Evolutionary conservation across 2,113 vertebrate species (phyloP), one percentile per base, ranked within the genome.

Genomic region (Gallinago media): DNA sequence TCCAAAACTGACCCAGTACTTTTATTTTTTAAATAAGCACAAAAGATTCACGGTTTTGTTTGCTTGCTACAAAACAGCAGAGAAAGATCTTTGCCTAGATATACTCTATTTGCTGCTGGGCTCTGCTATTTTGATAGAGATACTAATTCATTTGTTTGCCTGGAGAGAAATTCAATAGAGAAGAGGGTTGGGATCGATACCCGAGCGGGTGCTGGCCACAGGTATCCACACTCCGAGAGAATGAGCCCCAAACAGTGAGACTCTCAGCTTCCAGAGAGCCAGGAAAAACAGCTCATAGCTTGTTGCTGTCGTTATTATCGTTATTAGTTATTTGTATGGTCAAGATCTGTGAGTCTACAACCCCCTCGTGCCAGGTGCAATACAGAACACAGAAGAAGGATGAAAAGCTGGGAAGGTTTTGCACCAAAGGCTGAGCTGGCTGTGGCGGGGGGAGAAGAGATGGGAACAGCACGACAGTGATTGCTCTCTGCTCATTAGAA

Each of bases 341-440:
- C 9, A 7, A 29, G 21, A 18, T 6, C 40, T 27, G 18, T 3
- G 58, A 76, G 40, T 8, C 61, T 23, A 9, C 0, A 0, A 38
- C 34, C 17, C 32, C 16, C 4, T 2, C 15, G 52, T n/a, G 62
- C 44, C 89, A 34, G 55, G 22, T 2, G 9, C 0, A 9, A 27
- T 4, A 14, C 77, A 62, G 52, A 89, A 27, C 40, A 10, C 44
- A 22, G 26, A 19, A 56, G 20, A 27, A 40, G n/a, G 38, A 34
- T 4, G 42, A 46, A 8, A 54, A 31, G 18, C 3, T 1, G n/a
- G 75, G 16, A 25, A 71, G 16, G 3, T 8, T 90, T 65, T 4
- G 17, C 62, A 40, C 20, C 25, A 13, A n/a, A n/a, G 21, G 19
- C 46, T 17, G 16, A 70, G 50, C 26, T 54, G 62, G 46, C 16